These are phyloP conservation scores for Phyllotreta striolata DNA, from an alignment of 2,888 invertebrate species.

Conservation along the genomic window DNA sequence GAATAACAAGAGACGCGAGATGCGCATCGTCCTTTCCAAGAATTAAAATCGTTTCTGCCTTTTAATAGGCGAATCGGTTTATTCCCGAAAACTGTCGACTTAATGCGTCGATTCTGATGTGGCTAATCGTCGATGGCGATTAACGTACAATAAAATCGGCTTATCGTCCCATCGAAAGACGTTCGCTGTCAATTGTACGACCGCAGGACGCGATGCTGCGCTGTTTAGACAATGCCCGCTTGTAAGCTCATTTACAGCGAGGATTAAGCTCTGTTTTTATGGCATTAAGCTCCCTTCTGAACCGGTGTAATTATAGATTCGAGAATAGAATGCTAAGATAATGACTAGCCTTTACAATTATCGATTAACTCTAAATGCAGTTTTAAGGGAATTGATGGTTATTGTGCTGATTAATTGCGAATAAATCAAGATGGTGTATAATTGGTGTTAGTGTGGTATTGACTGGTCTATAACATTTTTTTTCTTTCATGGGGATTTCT, in stretches of 20 bases:
- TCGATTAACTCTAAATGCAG: background rate
- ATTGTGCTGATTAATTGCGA: too few relatives aligned
- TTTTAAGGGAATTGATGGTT: too few relatives aligned
- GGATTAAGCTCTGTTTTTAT: constrained; percentile 2
- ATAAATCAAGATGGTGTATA: too few relatives aligned
- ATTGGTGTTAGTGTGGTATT: too few relatives aligned
- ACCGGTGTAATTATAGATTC: background rate
- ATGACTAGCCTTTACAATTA: background rate
- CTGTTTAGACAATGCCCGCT: constrained; percentile 6
- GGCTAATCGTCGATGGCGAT: too few relatives aligned
- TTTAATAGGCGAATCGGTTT: too few relatives aligned
- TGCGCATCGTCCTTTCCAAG: too few relatives aligned
- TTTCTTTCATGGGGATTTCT: constrained; percentile 1
- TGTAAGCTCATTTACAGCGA: constrained; percentile 7
- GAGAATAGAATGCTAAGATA: too few relatives aligned
- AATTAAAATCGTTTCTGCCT: too few relatives aligned
- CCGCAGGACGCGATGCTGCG: constrained; percentile 12
- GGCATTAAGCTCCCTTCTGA: background rate
- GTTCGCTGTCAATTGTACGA: constrained; percentile 34
- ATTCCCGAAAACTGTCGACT: too few relatives aligned
- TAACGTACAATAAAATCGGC: constrained; percentile 15
- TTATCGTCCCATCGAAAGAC: constrained; percentile 21
- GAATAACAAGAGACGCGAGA: too few relatives aligned
- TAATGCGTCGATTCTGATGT: too few relatives aligned
- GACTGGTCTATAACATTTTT: constrained; percentile 6